Conservation (phyloP, 2,113 vertebrate species). For the Solea senegalensis region DNA sequence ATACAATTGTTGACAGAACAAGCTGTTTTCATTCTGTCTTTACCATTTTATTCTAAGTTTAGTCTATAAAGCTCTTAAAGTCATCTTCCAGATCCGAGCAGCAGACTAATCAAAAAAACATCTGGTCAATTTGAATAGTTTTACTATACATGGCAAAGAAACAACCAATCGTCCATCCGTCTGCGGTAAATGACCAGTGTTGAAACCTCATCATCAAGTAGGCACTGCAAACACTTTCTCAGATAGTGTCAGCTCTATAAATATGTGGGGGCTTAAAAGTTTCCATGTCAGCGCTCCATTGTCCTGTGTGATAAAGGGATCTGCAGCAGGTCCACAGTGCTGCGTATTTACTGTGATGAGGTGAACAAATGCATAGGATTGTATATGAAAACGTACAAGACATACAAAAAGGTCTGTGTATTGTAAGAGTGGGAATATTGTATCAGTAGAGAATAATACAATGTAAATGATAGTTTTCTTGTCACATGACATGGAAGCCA, state of each 20-base stretch:
- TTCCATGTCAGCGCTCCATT: constrained; percentile 69
- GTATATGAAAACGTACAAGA: not conserved
- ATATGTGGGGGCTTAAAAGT: constrained; percentile 70
- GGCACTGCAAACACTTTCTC: constrained; percentile 46
- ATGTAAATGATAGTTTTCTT: no score
- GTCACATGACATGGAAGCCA: no score
- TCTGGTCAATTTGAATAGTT: no score
- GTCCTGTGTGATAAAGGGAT: constrained; percentile 28
- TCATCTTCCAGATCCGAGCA: no score
- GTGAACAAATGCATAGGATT: no score
- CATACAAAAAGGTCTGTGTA: not conserved
- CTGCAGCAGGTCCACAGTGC: not conserved
- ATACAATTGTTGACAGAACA: no score
- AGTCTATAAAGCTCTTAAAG: no score
- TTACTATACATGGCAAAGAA: constrained; percentile 18
- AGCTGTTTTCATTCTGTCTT: no score
- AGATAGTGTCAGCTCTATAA: constrained; percentile 78
- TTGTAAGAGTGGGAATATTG: no score
- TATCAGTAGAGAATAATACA: no score
- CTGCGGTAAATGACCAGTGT: constrained; percentile 20
- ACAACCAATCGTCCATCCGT: not conserved
- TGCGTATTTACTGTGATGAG: not conserved
- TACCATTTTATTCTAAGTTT: no score
- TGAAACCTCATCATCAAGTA: constrained; percentile 12
- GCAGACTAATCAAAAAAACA: no score